Evolutionary conservation across 2,113 vertebrate species (phyloP), one percentile per base, ranked within the genome.

Genomic region (Channa maculata): DNA sequence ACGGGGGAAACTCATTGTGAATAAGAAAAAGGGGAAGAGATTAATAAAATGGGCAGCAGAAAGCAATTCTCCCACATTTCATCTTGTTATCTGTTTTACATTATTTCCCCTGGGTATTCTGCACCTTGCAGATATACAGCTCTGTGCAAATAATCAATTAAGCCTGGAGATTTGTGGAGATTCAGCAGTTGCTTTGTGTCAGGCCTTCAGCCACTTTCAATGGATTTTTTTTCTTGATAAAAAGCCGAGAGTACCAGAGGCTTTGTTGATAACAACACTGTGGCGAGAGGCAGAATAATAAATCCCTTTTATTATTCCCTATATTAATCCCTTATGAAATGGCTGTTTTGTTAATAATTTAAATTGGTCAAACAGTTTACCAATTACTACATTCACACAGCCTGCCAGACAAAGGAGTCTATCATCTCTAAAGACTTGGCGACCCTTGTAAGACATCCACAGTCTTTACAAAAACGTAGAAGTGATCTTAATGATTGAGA

Each of bases 31-130:
- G 48, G 75, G 88, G 86, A 93, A 93, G 79, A 93, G 92, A 95
- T 94, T 94, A 96, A 93, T 94, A 95, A 92, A 93, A 92, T 60
- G 77, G 88, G 76, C 75, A 92, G 85, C 85, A 88, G 92, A 96
- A 96, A 94, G 78, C 90, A 93, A 92, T 94, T 95, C 95, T 95
- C 90, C 88, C 80, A 51, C 85, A 87, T 95, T 96, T 95, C 94
- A 93, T 96, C 90, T 95, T 93, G 82, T 96, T 95, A 95, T 95
- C 91, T 95, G 92, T 95, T 96, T 96, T 94, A 91, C 89, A 92
- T 95, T 95, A 95, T 96, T 97, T 96, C 94, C 94, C 93, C 88
- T 3, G 82, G 81, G 93, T 86, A 86, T 80, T 55, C 87, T 92
- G 93, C 91, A 93, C 83, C 93, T 96, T 88, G 89, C 84, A 93